Percentiles rank a stretch among this genome's conserved stretches.
These are phyloP conservation scores for Eutrigla gurnardus DNA, from an alignment of 2,797 vertebrate genomes.

Conservation along the genomic window DNA sequence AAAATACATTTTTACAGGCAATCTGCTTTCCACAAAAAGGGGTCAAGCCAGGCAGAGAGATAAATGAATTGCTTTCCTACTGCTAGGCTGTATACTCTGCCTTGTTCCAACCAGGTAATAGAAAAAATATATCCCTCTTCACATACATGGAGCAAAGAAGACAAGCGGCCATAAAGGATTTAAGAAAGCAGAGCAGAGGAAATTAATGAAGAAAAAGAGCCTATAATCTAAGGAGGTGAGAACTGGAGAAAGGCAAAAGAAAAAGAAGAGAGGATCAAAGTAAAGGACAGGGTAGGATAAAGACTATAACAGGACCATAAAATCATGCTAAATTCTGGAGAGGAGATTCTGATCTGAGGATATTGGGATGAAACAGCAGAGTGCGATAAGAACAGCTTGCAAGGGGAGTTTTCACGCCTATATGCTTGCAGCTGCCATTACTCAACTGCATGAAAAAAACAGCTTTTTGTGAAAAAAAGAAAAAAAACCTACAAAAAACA, in stretches of 20 bases:
- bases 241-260: slow-evolving; percentile 32
- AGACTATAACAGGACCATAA: slow-evolving; percentile 48
- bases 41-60: slow-evolving; percentile 66
- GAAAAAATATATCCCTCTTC: slow-evolving; percentile 37
- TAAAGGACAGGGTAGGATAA: slow-evolving; percentile 38
- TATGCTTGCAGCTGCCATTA: slow-evolving; percentile 34
- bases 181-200: slow-evolving; percentile 11
- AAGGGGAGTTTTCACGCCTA: slow-evolving; percentile 43
- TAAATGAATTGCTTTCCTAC: slow-evolving; percentile 78
- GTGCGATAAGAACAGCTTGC: slow-evolving; percentile 51
- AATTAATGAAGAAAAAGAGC: slow-evolving; percentile 4
- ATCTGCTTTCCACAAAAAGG: slow-evolving; percentile 76
- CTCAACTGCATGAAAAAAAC: slow-evolving; percentile 21
- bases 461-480: slow-evolving; percentile 6
- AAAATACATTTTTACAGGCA: slow-evolving; percentile 73
- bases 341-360: slow-evolving; percentile 59
- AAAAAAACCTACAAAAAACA: not conserved
- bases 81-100: slow-evolving; percentile 55
- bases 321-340: slow-evolving; percentile 57
- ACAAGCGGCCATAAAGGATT: slow-evolving; percentile 8
- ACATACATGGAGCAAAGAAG: slow-evolving; percentile 20
- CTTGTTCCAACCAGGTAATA: slow-evolving; percentile 64
- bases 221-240: slow-evolving; percentile 23
- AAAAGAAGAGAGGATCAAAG: slow-evolving; percentile 46
- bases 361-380: slow-evolving; percentile 30